Evolutionary conservation across 2,113 vertebrate genomes (phyloP), one percentile per base, ranked within the genome.

Genomic region (Stigmatopora nigra): DNA sequence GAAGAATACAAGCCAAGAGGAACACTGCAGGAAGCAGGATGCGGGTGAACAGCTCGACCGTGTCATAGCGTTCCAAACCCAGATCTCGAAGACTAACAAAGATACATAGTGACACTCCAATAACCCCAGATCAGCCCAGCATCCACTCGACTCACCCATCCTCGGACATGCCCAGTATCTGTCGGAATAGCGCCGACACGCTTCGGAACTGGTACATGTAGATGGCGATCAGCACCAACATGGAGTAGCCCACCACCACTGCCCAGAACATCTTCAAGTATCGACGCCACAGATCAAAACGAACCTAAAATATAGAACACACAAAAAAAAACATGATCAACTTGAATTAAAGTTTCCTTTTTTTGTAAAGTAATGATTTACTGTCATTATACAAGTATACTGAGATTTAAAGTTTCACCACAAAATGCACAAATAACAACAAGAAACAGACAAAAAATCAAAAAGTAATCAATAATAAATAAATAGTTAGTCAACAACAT

Each of bases 141-240:
- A 20, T 8, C 7, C 3, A 58, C 12, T 25, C 5, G 14, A 65
- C 88, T 84, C 71, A 90, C 90, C 88, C 87, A 13, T 92, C 91
- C 70, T 92, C 91, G 5, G 90, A 91, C 74, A 93, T 90, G 67
- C 90, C 89, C 72, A 90, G 84, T 20, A 89, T 88, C 71, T 91
- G 86, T 53, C 65, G 86, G 71, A 92, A 90, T 62, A 92, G 87
- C 4, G 75, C 85, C n/a, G 88, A 91, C 12, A 92, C 82, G 15
- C 80, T 91, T 70, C 87, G 88, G 82, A 92, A 90, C 83, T 92
- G 91, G 73, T 92, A 92, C 62, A 87, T 75, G 72, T 91, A 92
- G 78, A 92, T 75, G n/a, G 77, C 59, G 17, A 90, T 86, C 60
- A 92, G 83, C 47, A 92, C 91, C 51, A 90, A 46, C 87, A 89